These are phyloP conservation scores for Siniperca chuatsi DNA, from an alignment of 2,113 vertebrate genomes.

Conservation along the genomic window DNA sequence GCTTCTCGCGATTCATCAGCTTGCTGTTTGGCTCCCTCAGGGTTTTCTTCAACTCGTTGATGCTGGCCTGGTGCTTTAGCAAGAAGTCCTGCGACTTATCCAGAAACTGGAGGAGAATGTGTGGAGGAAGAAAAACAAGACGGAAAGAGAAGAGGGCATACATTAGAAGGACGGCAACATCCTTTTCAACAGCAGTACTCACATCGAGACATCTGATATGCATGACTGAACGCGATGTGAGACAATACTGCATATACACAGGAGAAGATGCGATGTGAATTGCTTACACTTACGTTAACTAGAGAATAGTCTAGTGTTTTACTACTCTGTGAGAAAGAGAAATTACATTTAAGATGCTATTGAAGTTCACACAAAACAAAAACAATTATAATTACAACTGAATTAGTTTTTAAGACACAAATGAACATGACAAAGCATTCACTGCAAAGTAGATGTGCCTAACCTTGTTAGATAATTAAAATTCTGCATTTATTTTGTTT, in stretches of 20 bases:
- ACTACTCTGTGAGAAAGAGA: not conserved
- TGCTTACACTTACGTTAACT: conserved; percentile 6
- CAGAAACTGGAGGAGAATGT: conserved; percentile 87
- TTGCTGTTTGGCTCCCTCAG: conserved; percentile 97
- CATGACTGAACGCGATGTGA: not conserved
- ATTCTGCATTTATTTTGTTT: conserved; percentile 1
- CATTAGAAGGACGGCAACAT: not conserved
- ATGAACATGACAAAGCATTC: conserved; percentile 1
- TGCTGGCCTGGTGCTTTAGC: conserved; percentile 99
- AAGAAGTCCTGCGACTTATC: conserved; percentile 97
- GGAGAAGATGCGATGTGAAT: not conserved
- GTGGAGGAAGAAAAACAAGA: not conserved
- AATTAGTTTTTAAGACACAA: conserved; percentile 16
- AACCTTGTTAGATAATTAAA: conserved; percentile 3
- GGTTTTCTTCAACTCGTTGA: conserved; percentile 97
- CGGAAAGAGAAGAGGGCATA: not conserved
- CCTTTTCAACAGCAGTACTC: not conserved
- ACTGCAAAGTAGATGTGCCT: not conserved
- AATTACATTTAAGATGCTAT: conserved; percentile 7
- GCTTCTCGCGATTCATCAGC: conserved; percentile 91
- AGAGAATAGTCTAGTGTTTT: conserved; percentile 2
- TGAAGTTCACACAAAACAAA: conserved; percentile 18
- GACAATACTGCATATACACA: conserved; percentile 9
- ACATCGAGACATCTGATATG: conserved; percentile 20
- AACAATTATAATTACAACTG: conserved; percentile 1